Conservation (phyloP, 2,113 vertebrate species). For the Saccopteryx leptura region DNA sequence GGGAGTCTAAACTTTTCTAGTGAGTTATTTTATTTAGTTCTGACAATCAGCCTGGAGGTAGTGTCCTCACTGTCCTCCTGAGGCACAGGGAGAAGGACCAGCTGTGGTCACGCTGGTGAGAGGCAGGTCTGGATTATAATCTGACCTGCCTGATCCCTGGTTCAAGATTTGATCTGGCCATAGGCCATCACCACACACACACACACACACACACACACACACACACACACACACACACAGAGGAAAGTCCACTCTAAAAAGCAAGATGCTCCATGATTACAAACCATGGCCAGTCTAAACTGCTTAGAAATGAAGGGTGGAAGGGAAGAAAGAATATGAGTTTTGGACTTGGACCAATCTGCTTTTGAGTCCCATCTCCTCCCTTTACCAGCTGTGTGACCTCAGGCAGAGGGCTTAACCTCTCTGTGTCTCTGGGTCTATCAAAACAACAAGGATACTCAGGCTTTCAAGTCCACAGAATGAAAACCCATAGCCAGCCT, state of each 20-base stretch:
- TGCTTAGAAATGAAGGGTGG: background rate
- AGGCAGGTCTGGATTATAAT: background rate
- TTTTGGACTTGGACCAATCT: background rate
- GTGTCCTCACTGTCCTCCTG: too few species aligned
- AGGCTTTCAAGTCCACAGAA: background rate
- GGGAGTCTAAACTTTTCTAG: accelerated
- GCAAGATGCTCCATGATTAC: background rate
- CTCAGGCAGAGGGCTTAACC: background rate
- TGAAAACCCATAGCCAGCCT: background rate
- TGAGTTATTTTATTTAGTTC: background rate
- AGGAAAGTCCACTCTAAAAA: background rate
- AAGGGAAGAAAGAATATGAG: background rate
- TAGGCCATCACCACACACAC: background rate
- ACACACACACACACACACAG: background rate
- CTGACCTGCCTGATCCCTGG: background rate
- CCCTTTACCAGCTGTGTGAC: background rate
- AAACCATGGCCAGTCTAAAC: background rate
- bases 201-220: background rate
- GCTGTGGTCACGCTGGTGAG: background rate
- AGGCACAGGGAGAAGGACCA: background rate
- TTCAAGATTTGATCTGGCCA: background rate
- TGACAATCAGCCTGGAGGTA: background rate
- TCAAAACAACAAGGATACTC: background rate
- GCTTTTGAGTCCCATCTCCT: background rate
- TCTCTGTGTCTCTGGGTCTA: background rate